Evolutionary conservation across 2,797 vertebrate genomes (phyloP).

Genomic region (Poecilia gillii): DNA sequence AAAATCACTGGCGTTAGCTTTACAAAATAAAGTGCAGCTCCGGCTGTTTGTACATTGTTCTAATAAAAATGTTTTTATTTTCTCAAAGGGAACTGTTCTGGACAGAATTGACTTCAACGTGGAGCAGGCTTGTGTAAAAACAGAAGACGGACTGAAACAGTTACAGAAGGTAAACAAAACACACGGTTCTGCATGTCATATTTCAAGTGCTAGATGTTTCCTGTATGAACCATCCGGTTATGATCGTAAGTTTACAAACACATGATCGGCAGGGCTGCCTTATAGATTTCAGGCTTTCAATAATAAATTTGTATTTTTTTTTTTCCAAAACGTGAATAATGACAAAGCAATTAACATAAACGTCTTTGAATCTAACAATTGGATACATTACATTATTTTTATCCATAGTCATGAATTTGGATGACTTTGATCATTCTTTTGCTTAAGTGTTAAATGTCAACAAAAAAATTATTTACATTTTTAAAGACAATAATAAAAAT

Average conservation of each 20-base stretch:
- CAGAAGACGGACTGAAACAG: slow-evolving; percentile 94
- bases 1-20: background rate
- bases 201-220: background rate
- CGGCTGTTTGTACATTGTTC: background rate
- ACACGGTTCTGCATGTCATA: background rate
- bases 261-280: background rate
- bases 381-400: background rate
- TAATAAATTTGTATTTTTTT: too few species aligned
- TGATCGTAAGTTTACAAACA: background rate
- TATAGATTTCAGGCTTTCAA: background rate
- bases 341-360: background rate
- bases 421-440: background rate
- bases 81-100: slow-evolving; percentile 92
- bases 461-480: background rate
- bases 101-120: slow-evolving; percentile 98
- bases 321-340: background rate
- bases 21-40: background rate
- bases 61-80: slow-evolving; percentile 15
- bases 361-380: background rate
- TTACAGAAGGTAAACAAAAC: slow-evolving; percentile 90
- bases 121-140: slow-evolving; percentile 95
- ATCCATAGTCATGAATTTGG: background rate
- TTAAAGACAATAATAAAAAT: background rate
- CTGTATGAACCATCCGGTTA: background rate
- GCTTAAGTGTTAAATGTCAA: background rate